Evolutionary conservation across 2,797 vertebrate species (phyloP).

Genomic region (Lepus townsendii): DNA sequence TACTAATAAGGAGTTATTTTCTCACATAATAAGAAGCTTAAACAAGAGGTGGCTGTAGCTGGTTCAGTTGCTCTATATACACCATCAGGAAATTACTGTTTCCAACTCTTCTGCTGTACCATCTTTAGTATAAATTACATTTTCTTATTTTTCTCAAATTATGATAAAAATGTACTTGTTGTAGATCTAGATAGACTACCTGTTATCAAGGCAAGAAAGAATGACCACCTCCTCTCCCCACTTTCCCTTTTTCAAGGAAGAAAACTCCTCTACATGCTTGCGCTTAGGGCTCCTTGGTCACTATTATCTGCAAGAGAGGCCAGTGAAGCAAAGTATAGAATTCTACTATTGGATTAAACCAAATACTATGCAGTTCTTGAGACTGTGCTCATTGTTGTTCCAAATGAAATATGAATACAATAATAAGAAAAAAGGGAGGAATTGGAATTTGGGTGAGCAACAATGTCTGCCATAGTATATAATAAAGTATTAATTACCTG

Average conservation of each 20-base stretch:
- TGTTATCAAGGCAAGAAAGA: background rate
- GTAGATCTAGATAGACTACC: background rate
- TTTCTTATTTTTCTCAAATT: constrained; percentile 19
- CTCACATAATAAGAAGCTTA: background rate
- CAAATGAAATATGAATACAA: constrained; percentile 10
- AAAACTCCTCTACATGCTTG: background rate
- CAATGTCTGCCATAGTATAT: background rate
- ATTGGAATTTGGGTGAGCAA: background rate
- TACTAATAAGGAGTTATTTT: background rate
- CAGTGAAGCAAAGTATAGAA: background rate
- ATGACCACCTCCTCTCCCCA: background rate
- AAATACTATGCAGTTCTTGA: background rate
- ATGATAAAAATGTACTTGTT: background rate
- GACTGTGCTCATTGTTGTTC: background rate
- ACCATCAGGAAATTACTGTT: background rate
- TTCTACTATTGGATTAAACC: background rate
- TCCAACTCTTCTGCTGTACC: background rate
- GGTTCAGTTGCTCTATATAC: background rate
- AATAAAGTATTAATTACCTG: background rate
- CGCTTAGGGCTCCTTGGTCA: background rate
- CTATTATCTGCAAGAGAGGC: background rate
- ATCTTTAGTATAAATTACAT: background rate
- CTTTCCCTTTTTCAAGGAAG: background rate
- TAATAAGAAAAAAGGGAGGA: background rate
- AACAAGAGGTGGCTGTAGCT: background rate